Percentiles rank a stretch among this genome's conserved stretches.
Evolutionary conservation across 2,888 invertebrate genomes (phyloP).

Genomic region (Iphiclides podalirius): DNA sequence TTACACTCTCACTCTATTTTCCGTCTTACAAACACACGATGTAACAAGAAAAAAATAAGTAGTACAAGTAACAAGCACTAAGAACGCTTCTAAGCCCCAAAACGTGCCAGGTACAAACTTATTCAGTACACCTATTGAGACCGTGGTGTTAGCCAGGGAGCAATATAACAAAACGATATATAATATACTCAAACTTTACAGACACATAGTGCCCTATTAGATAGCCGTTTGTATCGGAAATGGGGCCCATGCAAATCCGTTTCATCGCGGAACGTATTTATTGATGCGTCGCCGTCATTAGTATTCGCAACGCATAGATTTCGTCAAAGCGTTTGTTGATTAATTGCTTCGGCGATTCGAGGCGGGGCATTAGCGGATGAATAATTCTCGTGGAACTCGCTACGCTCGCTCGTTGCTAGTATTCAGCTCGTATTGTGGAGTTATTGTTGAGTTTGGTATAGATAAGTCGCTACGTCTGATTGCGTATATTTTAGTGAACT

Average conservation of each 20-base stretch:
- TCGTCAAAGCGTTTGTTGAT: conserved; percentile 22
- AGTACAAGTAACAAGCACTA: too few species aligned
- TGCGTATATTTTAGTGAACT: too few species aligned
- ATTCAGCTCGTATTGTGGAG: neutral
- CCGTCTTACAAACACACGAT: too few species aligned
- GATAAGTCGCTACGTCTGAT: too few species aligned
- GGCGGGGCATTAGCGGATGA: conserved; percentile 4
- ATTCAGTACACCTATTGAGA: too few species aligned
- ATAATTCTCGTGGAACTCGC: conserved; percentile 4
- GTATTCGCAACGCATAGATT: conserved; percentile 19
- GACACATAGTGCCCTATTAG: neutral
- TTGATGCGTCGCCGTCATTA: conserved; percentile 5
- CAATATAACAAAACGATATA: neutral
- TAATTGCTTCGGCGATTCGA: conserved; percentile 16
- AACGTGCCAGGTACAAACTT: too few species aligned
- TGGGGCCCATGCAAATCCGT: neutral
- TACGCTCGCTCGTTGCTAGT: neutral
- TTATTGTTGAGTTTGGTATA: neutral
- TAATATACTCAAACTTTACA: neutral
- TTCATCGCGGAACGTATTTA: neutral
- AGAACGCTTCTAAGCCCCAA: too few species aligned
- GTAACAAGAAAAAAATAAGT: too few species aligned
- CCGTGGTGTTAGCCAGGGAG: too few species aligned
- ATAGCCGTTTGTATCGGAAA: conserved; percentile 1
- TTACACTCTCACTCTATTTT: too few species aligned